Conservation (phyloP, 1,140 invertebrate genomes). For the Euura lappo region DNA sequence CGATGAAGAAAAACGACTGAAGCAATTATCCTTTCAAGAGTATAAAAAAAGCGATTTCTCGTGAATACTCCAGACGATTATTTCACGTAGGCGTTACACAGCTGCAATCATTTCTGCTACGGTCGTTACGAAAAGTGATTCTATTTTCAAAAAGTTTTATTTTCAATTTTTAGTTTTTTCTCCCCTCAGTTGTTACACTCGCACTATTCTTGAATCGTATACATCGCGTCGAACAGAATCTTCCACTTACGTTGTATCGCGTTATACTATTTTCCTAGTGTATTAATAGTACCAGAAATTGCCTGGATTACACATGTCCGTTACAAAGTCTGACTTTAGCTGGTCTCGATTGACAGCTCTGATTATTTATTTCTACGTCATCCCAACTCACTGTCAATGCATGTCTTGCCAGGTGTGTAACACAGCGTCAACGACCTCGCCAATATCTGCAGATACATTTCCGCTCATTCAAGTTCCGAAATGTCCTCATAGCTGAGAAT, state of each 20-base stretch:
- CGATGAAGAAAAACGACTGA: too few relatives aligned
- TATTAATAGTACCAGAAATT: background rate
- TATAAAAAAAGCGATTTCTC: too few relatives aligned
- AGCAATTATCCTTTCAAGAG: too few relatives aligned
- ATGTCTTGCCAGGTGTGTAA: too few relatives aligned
- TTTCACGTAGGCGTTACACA: too few relatives aligned
- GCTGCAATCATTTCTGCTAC: too few relatives aligned
- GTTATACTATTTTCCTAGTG: background rate
- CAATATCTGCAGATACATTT: too few relatives aligned
- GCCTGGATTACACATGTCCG: background rate
- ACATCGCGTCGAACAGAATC: background rate
- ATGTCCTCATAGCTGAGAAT: too few relatives aligned
- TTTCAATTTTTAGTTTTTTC: background rate
- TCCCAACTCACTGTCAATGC: background rate
- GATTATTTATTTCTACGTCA: background rate
- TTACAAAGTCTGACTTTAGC: background rate
- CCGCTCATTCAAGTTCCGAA: too few relatives aligned
- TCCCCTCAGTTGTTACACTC: background rate
- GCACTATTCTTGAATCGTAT: too few relatives aligned
- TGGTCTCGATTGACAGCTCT: background rate
- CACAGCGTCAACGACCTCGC: background rate
- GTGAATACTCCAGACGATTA: too few relatives aligned
- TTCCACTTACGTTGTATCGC: background rate
- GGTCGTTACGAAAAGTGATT: background rate
- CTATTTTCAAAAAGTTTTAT: background rate